Base-by-base conservation (phyloP, 2,797 vertebrate genomes). In the Vipera latastei region DNA sequence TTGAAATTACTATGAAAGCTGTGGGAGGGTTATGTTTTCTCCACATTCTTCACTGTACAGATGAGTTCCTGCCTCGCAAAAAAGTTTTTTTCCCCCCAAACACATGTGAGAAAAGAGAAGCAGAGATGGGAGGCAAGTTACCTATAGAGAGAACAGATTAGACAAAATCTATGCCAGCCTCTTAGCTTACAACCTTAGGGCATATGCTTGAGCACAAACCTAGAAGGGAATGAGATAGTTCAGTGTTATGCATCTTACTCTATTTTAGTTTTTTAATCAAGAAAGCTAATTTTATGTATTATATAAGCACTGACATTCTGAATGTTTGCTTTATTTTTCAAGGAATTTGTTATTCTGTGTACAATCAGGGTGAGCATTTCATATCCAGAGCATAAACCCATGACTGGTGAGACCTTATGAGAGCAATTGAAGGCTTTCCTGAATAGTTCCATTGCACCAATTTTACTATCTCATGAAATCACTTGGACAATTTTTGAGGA, bases 11-110 rank as follows among this genome's bases (percentile, higher is more conserved):
- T 48, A 38, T 86, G 26, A 55, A 22, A 92, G 32, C 32, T 86
- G 51, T 57, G 56, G 88, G 73, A 86, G 25, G n/a, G 32, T 92
- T 90, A 65, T 90, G 60, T 92, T 83, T 56, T 4, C 26, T 18
- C 26, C 59, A 57, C 26, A 48, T 86, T 92, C 86, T 92, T 85
- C 53, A 92, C 86, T 86, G 78, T 57, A 57, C n/a, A 92, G 32
- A 38, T 90, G 78, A 65, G 25, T 63, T 18, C 53, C 83, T 92
- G 51, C 53, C 12, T 86, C 12, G 4, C 38, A 65, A 78, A 90
- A 86, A 26, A 32, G 25, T 8, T 90, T 63, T 69, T 38, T 56
- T 14, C 65, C 6, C 51, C 48, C 38, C 38, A 38, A 32, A 48
- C 14, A 59, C 38, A 88, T 44, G 26, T 51, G 78, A 60, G 53